Conservation (phyloP, 1,140 invertebrate genomes). For the Aethina tumida region DNA sequence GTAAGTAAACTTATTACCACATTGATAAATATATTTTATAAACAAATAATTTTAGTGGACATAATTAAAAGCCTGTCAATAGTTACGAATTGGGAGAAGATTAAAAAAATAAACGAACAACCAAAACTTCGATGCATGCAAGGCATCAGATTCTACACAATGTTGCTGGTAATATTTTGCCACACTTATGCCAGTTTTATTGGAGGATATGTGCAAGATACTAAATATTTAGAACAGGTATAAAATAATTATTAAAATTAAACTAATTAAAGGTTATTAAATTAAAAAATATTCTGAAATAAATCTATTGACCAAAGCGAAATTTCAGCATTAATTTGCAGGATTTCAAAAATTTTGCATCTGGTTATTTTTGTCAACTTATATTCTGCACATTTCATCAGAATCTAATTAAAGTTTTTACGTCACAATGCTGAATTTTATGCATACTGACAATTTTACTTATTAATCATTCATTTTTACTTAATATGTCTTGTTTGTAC, state of each 20-base stretch:
- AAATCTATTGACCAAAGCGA: neutral
- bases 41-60: no score
- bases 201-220: conserved; percentile 12
- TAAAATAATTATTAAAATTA: conserved; percentile 3
- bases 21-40: no score
- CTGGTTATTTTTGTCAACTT: neutral
- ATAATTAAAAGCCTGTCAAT: conserved; percentile 7
- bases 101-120: conserved; percentile 7
- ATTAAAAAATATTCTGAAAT: neutral
- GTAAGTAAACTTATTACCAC: no score
- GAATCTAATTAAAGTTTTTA: no score
- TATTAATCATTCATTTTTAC: neutral
- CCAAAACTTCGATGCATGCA: conserved; percentile 16
- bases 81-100: conserved; percentile 12
- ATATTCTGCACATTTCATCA: no score
- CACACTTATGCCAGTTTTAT: conserved; percentile 13
- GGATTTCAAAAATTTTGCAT: neutral
- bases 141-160: conserved; percentile 18
- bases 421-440: no score
- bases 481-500: no score
- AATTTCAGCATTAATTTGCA: neutral
- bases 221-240: conserved; percentile 19
- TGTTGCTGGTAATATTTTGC: conserved; percentile 14
- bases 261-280: neutral
- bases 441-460: no score